Evolutionary conservation across 2,113 vertebrate species (phyloP).

Genomic region (Phylloscopus whistleri): DNA sequence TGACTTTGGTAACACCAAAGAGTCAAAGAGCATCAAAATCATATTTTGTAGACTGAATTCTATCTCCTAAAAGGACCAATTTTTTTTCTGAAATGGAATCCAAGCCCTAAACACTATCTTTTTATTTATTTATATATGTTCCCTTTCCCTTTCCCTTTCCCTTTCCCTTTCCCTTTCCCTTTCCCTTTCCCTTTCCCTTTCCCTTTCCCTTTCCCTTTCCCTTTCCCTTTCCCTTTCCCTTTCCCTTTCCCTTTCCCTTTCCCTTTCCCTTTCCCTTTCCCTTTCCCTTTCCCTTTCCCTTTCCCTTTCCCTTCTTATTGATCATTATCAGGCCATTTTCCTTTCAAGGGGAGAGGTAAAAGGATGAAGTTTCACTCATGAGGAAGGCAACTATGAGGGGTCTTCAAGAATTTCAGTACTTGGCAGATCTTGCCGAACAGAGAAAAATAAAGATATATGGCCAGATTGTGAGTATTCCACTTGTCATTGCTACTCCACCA

Average conservation of each 20-base stretch:
- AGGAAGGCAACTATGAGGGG: not conserved
- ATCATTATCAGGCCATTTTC: not conserved
- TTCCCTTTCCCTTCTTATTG: too few species aligned
- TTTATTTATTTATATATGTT: not conserved
- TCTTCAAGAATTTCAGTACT: not conserved
- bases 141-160: not conserved
- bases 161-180: not conserved
- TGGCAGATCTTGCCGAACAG: not conserved
- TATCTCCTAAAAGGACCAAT: accelerated
- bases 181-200: not conserved
- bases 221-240: not conserved
- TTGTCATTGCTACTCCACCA: not conserved
- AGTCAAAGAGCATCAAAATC: not conserved
- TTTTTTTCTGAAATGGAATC: not conserved
- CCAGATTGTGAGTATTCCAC: not conserved
- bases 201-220: not conserved
- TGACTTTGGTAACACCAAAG: not conserved
- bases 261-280: not conserved
- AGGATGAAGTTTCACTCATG: not conserved
- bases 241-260: too few species aligned
- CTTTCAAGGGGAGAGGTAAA: not conserved
- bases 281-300: not conserved
- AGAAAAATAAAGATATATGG: not conserved
- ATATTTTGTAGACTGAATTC: not conserved
- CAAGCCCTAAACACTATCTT: not conserved